Conservation (phyloP, 2,888 invertebrate species). For the Thecophora atra region DNA sequence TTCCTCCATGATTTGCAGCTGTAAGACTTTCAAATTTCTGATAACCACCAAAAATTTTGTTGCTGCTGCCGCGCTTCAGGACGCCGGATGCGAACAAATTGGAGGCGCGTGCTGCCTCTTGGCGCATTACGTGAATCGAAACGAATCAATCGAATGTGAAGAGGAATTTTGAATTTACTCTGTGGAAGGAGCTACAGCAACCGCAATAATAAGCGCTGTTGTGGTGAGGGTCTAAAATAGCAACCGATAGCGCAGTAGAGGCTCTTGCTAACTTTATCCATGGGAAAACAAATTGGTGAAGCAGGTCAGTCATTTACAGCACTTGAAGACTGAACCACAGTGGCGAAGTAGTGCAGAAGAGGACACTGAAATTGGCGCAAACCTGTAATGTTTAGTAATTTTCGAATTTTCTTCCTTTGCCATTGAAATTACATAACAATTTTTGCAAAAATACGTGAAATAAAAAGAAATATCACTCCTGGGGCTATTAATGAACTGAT, state of each 20-base stretch:
- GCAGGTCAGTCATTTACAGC: neutral
- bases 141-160: conserved; percentile 43
- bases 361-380: neutral
- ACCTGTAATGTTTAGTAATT: conserved; percentile 20
- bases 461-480: too few relatives aligned
- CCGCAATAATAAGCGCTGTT: neutral
- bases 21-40: too few relatives aligned
- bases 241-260: neutral
- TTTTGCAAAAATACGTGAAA: neutral
- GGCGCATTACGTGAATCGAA: conserved; percentile 43
- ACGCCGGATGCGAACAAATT: too few relatives aligned
- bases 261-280: neutral
- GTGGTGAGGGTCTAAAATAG: neutral
- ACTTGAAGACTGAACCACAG: too few relatives aligned
- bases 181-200: neutral
- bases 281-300: too few relatives aligned
- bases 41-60: neutral
- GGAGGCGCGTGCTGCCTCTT: too few relatives aligned
- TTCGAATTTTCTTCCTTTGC: conserved; percentile 11
- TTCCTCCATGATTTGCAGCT: too few relatives aligned
- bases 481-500: too few relatives aligned
- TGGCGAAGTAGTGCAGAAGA: too few relatives aligned
- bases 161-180: conserved; percentile 41
- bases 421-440: neutral
- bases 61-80: conserved; percentile 12